Evolutionary conservation across 2,113 vertebrate genomes (phyloP).

Genomic region (Campylomormyrus numenius): DNA sequence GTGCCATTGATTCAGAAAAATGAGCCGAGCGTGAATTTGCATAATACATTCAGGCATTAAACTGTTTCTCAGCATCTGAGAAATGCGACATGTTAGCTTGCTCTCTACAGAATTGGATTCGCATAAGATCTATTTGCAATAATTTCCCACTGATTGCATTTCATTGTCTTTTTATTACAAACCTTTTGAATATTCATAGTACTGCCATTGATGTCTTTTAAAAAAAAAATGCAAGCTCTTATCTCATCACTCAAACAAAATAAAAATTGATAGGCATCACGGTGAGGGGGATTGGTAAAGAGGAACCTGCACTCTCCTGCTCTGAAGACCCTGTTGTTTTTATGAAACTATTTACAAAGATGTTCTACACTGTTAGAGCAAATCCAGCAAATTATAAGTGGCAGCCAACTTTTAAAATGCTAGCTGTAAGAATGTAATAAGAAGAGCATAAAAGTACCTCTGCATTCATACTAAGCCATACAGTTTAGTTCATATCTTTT

Average conservation of each 20-base stretch:
- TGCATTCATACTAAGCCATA: neutral
- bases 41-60: slow-evolving; percentile 5
- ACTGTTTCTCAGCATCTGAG: neutral
- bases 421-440: neutral
- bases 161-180: slow-evolving; percentile 8
- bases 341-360: neutral
- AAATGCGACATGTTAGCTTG: neutral
- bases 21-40: neutral
- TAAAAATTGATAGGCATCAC: neutral
- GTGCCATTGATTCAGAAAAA: neutral
- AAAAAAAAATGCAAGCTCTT: neutral
- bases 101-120: neutral
- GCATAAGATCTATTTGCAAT: neutral
- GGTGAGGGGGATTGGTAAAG: neutral
- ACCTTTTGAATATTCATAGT: neutral
- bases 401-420: neutral
- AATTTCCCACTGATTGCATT: slow-evolving; percentile 7
- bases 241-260: neutral
- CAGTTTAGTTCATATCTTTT: neutral
- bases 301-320: neutral
- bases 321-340: neutral
- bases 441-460: neutral
- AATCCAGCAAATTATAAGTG: neutral
- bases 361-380: neutral
- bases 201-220: neutral